Conservation (phyloP, 1,140 invertebrate genomes). For the Dreissena polymorpha region DNA sequence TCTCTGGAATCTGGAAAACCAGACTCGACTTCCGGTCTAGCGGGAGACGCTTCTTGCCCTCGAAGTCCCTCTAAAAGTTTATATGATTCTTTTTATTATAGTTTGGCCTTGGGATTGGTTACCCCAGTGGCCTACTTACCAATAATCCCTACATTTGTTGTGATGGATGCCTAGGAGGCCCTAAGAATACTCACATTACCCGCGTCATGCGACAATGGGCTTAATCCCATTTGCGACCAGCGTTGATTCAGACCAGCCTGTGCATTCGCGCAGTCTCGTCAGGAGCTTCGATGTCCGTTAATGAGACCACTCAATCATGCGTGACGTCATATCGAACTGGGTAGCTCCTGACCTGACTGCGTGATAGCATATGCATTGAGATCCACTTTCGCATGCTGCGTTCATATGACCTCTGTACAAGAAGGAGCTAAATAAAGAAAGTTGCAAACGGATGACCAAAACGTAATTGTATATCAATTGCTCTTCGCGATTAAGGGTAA, state of each 20-base stretch:
- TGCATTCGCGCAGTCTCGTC: no score
- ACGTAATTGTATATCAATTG: no score
- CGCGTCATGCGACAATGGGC: no score
- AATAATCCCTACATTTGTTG: background rate
- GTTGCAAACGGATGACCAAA: background rate
- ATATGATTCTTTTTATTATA: background rate
- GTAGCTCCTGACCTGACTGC: no score
- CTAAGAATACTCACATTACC: background rate
- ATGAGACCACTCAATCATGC: no score
- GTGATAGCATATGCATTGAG: no score
- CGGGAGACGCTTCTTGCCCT: conserved; percentile 32
- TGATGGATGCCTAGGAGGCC: background rate
- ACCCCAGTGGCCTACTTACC: background rate
- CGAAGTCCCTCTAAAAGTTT: conserved; percentile 42
- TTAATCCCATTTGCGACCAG: no score
- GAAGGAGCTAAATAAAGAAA: background rate
- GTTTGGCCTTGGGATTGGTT: background rate
- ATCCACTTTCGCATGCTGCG: no score
- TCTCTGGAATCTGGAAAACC: conserved; percentile 30
- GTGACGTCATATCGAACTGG: no score
- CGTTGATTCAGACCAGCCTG: no score
- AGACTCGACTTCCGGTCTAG: background rate
- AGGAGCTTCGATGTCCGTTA: no score
- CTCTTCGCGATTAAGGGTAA: no score
- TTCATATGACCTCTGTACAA: background rate